Base-by-base conservation (phyloP, 2,113 vertebrate species). In the Halichoerus grypus region DNA sequence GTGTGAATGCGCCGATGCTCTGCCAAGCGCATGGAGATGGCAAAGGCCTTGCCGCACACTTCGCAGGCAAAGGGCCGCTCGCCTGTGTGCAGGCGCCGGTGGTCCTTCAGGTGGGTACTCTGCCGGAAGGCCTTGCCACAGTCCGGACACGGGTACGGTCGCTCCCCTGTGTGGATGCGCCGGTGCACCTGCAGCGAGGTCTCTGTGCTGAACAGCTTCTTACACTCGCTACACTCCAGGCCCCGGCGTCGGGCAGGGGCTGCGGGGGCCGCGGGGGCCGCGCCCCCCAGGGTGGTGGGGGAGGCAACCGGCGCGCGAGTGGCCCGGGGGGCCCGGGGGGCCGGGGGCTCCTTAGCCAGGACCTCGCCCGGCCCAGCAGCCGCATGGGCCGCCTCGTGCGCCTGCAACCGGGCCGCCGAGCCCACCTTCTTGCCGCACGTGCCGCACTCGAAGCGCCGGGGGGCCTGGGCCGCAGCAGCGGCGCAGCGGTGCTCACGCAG, bases 51-150 rank as follows among this genome's bases (percentile, higher is more conserved):
- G 15, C 99, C 99, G 1, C 99, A 99, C n/a, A 99, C 98, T 51
- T 99, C 99, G 9, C 99, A 99, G 91, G 98, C 98, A 31, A 99
- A 99, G 0, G 99, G 99, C 49, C 99, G 98, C 92, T 99, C 99
- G 0, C 99, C 99, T 0, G 99, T 99, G 97, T 99, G 99, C 0
- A 99, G 99, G 97, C 99, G 99, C 94, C 99, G 97, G 98, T 99
- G 99, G 98, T 99, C 99, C 10, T 99, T 99, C 87, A 99, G 98
- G 97, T 99, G 99, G 0, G 99, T 99, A 88, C 99, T 99, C 97
- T 99, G 99, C 0, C 99, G 99, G 98, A 99, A 99, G 57, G 99
- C 99, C 96, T 99, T 99, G 85, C 99, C 99, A 0, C 99, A 99
- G 91, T 99, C 39, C 1, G 97, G 88, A 97, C 97, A 95, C 0